Base-by-base conservation (phyloP, 2,113 vertebrate genomes). In the Strigops habroptila region DNA sequence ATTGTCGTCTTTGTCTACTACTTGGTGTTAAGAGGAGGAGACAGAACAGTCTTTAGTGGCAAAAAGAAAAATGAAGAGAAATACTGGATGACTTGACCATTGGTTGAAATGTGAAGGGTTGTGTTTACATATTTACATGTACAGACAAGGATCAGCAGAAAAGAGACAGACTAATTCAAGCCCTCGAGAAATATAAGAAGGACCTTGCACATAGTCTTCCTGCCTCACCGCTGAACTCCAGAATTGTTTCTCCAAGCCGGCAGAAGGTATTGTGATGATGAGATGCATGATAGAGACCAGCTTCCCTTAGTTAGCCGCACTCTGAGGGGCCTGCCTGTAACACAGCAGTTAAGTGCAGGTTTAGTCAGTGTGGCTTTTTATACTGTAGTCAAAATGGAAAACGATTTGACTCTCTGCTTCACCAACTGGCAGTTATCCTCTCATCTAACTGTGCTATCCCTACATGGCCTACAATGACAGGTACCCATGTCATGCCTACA, bases 121-220 rank as follows among this genome's bases (percentile, higher is more conserved):
- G 35, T 65, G 65, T 69, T 95, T 90, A 65, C 27, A 10, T 87
- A 33, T 93, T 86, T 88, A 21, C 37, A 43, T 96, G 71, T 80
- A 81, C 71, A 97, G 95, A 93, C 75, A 91, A 92, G 43, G 97
- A 98, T 88, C 94, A 96, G 65, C 81, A 97, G 92, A 97, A 91
- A 59, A 98, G 95, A 96, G 87, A 94, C 51, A 97, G 88, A 62
- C 68, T 96, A 41, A 96, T 96, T 65, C 70, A 91, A 96, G 93
- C 64, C 39, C 64, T 97, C 79, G 70, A 94, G 52, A 97, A 94
- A 81, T 57, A 70, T 31, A 88, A 94, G 71, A 93, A 91, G 71
- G 79, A 95, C 77, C 86, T 77, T 65, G 33, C 55, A 67, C 31
- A 1, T 4, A 57, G 59, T 68, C 53, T 46, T 92, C 89, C 86